Evolutionary conservation across 2,113 vertebrate genomes (phyloP), one percentile per base, ranked within the genome.

Genomic region (Melanostigma gelatinosum): DNA sequence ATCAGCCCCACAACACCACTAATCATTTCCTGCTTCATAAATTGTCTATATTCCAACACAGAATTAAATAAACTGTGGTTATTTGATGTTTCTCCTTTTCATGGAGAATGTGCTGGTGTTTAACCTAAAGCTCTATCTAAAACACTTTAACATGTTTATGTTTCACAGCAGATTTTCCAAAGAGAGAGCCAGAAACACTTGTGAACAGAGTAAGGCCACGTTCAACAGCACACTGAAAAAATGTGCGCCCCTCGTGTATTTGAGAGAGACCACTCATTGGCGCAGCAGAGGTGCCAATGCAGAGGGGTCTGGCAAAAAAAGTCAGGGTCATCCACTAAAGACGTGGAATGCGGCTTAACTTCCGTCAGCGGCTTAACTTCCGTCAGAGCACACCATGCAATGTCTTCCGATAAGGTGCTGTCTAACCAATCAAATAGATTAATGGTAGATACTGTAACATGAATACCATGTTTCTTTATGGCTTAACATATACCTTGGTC

Each of bases 101-200:
- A 58, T 57, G 22, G 40, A 68, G 75, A 76, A 79, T 69, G 75
- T 55, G 60, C 57, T 73, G 63, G n/a, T 65, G 68, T 83, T 74
- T 69, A 75, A 80, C 81, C 76, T 72, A 85, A 77, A 82, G 48
- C 72, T 65, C 68, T 46, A 64, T 84, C 50, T 81, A 71, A 85
- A 85, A 85, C 82, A 89, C 85, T 86, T 88, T 71, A 48, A 10
- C n/a, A 34, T 88, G 87, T 89, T 87, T 89, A 87, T 55, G 63
- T 86, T 77, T 85, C 63, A 76, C 70, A 69, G 79, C 52, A 83
- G 67, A 79, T 79, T 85, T 84, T 88, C 82, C 82, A 71, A 58
- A 63, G 75, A 72, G 50, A 69, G 76, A 73, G 84, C 80, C 83
- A 87, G 72, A 55, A 81, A 83, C 55, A 75, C 82, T 74, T 79